Conservation (phyloP, 2,113 vertebrate species). For the Amblyopsis rosae region DNA sequence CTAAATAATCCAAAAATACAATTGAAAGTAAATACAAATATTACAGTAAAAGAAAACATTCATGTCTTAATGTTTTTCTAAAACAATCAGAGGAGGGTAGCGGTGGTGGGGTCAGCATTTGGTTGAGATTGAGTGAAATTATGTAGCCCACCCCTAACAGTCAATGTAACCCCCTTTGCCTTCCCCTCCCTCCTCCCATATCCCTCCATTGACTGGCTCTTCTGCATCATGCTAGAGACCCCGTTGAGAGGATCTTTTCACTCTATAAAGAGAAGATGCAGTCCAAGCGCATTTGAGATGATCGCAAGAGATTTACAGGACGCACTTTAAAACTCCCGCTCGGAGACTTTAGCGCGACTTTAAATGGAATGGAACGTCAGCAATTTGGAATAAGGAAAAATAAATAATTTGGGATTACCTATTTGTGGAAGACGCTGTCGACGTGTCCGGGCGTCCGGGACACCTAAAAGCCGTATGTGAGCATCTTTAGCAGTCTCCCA, state of each 20-base stretch:
- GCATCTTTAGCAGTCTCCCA: slow-evolving; percentile 8
- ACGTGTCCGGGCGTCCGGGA: background rate
- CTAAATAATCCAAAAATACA: background rate
- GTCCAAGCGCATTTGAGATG: slow-evolving; percentile 76
- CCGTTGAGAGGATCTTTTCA: slow-evolving; percentile 77
- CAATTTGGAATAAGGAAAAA: slow-evolving; percentile 4
- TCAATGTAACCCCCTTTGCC: slow-evolving; percentile 33
- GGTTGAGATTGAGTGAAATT: slow-evolving; percentile 72
- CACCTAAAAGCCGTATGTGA: slow-evolving; percentile 32
- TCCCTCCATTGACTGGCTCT: slow-evolving; percentile 66
- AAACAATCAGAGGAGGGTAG: slow-evolving; percentile 60
- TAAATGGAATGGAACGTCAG: slow-evolving; percentile 29
- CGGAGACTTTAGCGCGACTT: slow-evolving; percentile 43
- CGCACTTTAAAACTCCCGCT: slow-evolving; percentile 62
- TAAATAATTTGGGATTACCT: slow-evolving; percentile 45
- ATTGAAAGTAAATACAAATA: background rate
- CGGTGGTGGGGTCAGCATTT: slow-evolving; percentile 65
- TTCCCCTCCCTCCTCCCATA: slow-evolving; percentile 31
- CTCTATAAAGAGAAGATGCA: slow-evolving; percentile 80
- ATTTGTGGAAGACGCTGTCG: slow-evolving; percentile 7
- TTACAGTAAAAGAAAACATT: slow-evolving; percentile 16
- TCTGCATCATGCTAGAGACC: slow-evolving; percentile 78
- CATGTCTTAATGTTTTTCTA: background rate
- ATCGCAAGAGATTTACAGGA: slow-evolving; percentile 69
- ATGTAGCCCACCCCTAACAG: slow-evolving; percentile 69